Evolutionary conservation across 2,888 invertebrate genomes (phyloP).

Genomic region (Dicyrtomina minuta): DNA sequence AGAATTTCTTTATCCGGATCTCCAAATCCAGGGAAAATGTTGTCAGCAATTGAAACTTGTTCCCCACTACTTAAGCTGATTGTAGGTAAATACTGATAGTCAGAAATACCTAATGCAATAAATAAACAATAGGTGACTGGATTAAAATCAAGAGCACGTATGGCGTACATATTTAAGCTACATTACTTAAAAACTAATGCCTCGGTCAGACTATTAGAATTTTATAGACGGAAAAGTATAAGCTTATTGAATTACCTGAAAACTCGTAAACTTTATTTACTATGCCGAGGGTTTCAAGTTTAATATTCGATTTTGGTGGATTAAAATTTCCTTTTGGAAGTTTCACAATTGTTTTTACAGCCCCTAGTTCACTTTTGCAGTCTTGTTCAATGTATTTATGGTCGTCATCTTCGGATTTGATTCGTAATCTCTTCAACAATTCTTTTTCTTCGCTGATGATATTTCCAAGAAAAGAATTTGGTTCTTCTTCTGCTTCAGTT

Average conservation of each 20-base stretch:
- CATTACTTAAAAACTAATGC: background rate
- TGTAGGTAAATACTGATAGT: conserved; percentile 89
- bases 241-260: conserved; percentile 54
- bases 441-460: background rate
- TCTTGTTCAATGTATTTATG: background rate
- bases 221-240: background rate
- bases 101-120: conserved; percentile 82
- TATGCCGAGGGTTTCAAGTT: conserved; percentile 56
- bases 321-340: conserved; percentile 12
- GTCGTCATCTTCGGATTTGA: background rate
- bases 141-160: too few relatives aligned
- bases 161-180: conserved; percentile 36
- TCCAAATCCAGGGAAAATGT: conserved; percentile 57
- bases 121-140: too few relatives aligned
- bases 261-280: conserved; percentile 57
- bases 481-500: background rate
- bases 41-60: conserved; percentile 65
- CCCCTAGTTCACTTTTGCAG: background rate
- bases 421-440: background rate
- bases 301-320: conserved; percentile 42
- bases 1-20: conserved; percentile 38
- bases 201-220: background rate
- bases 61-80: conserved; percentile 56
- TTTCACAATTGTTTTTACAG: background rate
- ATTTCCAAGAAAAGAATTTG: background rate